These are phyloP conservation scores for Drosophila miranda DNA, from an alignment of 1,140 invertebrate genomes.

Conservation along the genomic window DNA sequence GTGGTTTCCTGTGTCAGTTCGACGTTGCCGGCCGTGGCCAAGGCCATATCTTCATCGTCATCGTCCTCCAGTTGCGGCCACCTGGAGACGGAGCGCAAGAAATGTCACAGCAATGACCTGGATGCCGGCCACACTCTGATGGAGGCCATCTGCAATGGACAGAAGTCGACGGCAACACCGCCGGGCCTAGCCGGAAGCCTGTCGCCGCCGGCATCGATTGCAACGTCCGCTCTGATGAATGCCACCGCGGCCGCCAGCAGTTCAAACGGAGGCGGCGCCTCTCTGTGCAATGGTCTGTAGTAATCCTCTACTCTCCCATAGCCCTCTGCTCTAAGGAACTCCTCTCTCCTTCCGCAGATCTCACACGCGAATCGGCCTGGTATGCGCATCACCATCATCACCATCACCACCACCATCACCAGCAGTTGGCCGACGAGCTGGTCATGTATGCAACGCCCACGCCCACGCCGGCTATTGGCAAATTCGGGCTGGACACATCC, in stretches of 20 bases:
- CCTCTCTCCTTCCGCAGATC: constrained; percentile 42
- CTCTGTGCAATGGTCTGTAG: constrained; percentile 63
- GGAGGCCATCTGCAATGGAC: constrained; percentile 63
- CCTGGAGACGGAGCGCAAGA: constrained; percentile 60
- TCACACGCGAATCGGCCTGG: constrained; percentile 76
- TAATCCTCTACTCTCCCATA: background rate
- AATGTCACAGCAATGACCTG: constrained; percentile 57
- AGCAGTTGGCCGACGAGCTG: constrained; percentile 70
- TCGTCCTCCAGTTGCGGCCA: constrained; percentile 52
- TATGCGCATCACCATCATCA: constrained; percentile 75
- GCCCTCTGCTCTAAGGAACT: background rate
- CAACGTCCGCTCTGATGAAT: constrained; percentile 59
- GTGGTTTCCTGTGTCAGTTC: constrained; percentile 77
- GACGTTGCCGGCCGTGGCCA: constrained; percentile 64
- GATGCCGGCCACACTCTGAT: constrained; percentile 63
- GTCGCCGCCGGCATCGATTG: constrained; percentile 48
- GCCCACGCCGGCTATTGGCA: constrained; percentile 68
- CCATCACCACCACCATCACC: constrained; percentile 69
- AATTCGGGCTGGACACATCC: constrained; percentile 77
- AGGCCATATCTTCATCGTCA: constrained; percentile 56
- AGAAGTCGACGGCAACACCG: constrained; percentile 33
- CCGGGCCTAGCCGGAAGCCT: constrained; percentile 43
- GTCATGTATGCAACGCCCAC: constrained; percentile 75
- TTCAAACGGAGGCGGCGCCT: constrained; percentile 33
- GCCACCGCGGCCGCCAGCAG: constrained; percentile 35